Conservation (phyloP, 23 tunicate species). For the Styela clava region DNA sequence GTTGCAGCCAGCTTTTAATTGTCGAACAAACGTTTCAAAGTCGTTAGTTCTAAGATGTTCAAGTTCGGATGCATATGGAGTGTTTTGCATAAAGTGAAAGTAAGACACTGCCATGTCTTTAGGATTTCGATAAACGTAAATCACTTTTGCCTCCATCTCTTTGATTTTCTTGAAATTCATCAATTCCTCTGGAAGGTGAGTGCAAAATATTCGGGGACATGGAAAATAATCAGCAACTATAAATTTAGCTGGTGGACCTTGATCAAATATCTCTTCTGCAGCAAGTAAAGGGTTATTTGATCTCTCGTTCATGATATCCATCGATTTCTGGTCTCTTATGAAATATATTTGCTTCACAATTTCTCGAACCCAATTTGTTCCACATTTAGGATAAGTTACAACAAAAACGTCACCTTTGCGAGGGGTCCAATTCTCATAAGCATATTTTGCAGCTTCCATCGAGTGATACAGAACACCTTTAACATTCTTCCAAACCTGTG, state of each 20-base stretch:
- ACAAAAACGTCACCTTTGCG: conserved; percentile 3
- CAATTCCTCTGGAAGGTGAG: background rate
- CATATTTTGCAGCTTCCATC: background rate
- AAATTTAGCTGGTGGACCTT: background rate
- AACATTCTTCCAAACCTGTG: background rate
- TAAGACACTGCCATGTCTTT: background rate
- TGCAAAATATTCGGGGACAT: background rate
- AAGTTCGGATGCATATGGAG: background rate
- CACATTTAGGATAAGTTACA: conserved; percentile 23
- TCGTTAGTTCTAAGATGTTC: background rate
- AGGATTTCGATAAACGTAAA: background rate
- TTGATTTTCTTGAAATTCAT: background rate
- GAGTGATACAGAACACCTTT: background rate
- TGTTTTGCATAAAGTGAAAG: background rate
- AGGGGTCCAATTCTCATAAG: background rate
- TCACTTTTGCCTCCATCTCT: background rate
- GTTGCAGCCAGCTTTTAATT: background rate
- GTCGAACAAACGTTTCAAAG: background rate
- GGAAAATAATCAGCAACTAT: background rate
- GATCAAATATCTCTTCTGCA: background rate
- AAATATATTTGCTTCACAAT: background rate
- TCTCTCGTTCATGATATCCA: background rate
- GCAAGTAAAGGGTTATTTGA: background rate
- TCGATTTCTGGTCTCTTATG: background rate
- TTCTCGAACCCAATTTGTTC: conserved; percentile 11